Evolutionary conservation across 2,113 vertebrate genomes (phyloP).

Genomic region (human (Homo sapiens)): GRCh38 chr19:16266501-16267000

Average conservation of each 20-base stretch:
- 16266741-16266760: conserved; percentile 52
- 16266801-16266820: background rate
- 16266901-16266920: background rate
- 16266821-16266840: background rate
- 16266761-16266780: background rate
- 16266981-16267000: accelerated
- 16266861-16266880: background rate
- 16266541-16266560: background rate
- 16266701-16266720: background rate
- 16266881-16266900: background rate
- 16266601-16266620: background rate
- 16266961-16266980: background rate
- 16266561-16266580: background rate
- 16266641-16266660: background rate
- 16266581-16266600: background rate
- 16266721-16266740: conserved; percentile 10
- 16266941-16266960: accelerated
- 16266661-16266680: conserved; percentile 48
- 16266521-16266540: background rate
- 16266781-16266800: background rate
- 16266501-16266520: background rate
- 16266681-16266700: background rate
- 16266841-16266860: background rate
- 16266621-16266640: background rate
- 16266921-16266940: accelerated